These are phyloP conservation scores for Lomographa bimaculata DNA, from an alignment of 2,888 invertebrate genomes.

Conservation along the genomic window DNA sequence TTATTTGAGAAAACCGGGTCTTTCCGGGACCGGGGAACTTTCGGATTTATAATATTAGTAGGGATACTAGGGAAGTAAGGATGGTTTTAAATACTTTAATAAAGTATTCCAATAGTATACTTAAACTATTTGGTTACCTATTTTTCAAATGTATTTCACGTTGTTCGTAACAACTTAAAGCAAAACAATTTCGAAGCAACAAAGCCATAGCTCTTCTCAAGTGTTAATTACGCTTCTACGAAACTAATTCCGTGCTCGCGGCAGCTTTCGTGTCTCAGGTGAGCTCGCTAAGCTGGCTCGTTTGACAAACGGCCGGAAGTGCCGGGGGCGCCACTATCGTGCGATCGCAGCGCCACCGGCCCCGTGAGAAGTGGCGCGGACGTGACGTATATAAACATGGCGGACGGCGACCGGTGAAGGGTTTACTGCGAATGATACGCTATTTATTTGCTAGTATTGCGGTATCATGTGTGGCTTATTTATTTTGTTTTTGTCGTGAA, in stretches of 20 bases:
- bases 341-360: conserved; percentile 53
- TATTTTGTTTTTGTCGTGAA: conserved; percentile 10
- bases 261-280: conserved; percentile 47
- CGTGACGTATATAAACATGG: conserved; percentile 75
- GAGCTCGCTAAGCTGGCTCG: conserved; percentile 53
- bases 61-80: too few species aligned
- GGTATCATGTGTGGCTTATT: conserved; percentile 13
- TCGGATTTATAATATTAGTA: too few species aligned
- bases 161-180: conserved; percentile 1
- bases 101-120: too few species aligned
- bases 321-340: conserved; percentile 61
- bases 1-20: too few species aligned
- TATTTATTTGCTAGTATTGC: conserved; percentile 39
- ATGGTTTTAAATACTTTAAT: too few species aligned
- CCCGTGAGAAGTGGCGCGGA: conserved; percentile 59
- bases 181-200: conserved; percentile 11
- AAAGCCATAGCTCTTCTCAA: conserved; percentile 21
- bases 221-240: conserved; percentile 24
- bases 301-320: conserved; percentile 74
- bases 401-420: conserved; percentile 53
- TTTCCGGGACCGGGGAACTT: too few species aligned
- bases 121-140: too few species aligned
- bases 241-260: conserved; percentile 27
- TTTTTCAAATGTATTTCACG: too few species aligned
- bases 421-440: conserved; percentile 51